Conservation (phyloP, 2,888 invertebrate species). For the Bombyx huttoni region DNA sequence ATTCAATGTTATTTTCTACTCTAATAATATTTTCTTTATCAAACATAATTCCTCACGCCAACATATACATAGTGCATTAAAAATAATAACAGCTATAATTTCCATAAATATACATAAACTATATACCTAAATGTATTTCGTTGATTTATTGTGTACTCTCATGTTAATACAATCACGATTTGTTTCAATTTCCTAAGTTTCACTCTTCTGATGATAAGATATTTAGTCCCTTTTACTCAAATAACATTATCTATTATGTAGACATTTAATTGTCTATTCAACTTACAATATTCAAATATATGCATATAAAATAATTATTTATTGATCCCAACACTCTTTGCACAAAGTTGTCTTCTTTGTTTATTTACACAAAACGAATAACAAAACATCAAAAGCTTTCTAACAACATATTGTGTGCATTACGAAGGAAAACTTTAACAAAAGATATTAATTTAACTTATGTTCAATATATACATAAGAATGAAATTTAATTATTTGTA, state of each 20-base stretch:
- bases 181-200: not conserved
- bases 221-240: not conserved
- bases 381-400: no score
- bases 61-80: not conserved
- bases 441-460: not conserved
- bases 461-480: not conserved
- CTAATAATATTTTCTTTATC: not conserved
- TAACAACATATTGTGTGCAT: no score
- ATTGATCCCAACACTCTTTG: not conserved
- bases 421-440: not conserved
- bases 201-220: not conserved
- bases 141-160: not conserved
- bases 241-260: not conserved
- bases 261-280: no score
- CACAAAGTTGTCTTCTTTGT: no score
- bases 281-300: no score
- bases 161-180: not conserved
- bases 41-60: not conserved
- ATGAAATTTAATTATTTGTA: not conserved
- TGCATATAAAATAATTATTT: not conserved
- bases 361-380: no score
- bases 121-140: conserved; percentile 1
- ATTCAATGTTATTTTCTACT: no score
- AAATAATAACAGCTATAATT: not conserved
- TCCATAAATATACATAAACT: not conserved